Evolutionary conservation across 1,140 invertebrate species (phyloP), one percentile per base, ranked within the genome.

Genomic region (Drosophila pseudoobscura): DNA sequence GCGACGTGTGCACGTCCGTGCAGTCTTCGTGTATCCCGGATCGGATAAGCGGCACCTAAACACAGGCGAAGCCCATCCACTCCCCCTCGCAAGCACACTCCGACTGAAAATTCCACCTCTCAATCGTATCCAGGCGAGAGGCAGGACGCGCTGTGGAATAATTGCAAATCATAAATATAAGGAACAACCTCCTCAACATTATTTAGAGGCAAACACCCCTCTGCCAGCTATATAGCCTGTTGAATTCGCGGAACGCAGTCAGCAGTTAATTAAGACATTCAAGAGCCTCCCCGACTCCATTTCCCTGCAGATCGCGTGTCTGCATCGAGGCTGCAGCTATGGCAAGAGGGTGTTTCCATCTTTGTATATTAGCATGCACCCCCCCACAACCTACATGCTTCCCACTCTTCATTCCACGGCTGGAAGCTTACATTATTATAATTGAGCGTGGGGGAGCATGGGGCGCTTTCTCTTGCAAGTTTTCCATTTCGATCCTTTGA

Each of bases 341-440:
- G 59, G 56, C 9, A 35, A 3, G 31, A 44, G 39, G 71, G 71
- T 31, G 46, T 56, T 53, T 58, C 17, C 17, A 20, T 20, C 1
- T 20, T 20, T 20, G 0, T 0, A 20, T 20, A 20, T 20, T 20
- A 2, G 1, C 20, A 20, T 20, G 20, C 20, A 20, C 20, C 20
- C 17, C 17, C 20, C 20, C 49, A 97, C 49, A 97, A 94, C 91
- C 96, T 96, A 0, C 17, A 17, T 17, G 17, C 91, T 94, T 56
- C 92, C 97, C 24, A 97, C 98, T 3, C 0, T 26, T 26, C 4
- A 26, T 26, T 26, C 24, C 24, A 26, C 5, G 5, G 24, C 4
- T 0, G 24, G 3, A 26, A 26, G 24, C 24, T 26, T 5, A 26
- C 5, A 26, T 26, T 5, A 26, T 26, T 5, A 26, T 26, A 26